Percentiles rank a stretch among this genome's conserved stretches.
Evolutionary conservation across 2,888 invertebrate species (phyloP).

Genomic region (Acrocyrtus sp.): DNA sequence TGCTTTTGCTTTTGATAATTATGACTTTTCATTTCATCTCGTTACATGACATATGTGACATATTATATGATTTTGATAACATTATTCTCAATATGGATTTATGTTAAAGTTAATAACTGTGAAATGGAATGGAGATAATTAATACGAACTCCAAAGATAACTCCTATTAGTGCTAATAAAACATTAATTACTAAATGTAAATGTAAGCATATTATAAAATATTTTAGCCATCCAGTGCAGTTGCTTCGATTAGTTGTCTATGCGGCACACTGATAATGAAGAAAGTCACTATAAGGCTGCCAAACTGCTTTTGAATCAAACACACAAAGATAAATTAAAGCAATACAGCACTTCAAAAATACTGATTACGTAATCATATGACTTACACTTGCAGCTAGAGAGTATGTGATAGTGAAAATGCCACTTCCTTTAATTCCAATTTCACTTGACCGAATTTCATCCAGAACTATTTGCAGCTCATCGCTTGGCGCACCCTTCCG

Average conservation of each 20-base stretch:
- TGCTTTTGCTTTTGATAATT: too few relatives aligned
- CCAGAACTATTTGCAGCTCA: slow-evolving; percentile 27
- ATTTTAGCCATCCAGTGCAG: slow-evolving; percentile 5
- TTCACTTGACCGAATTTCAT: slow-evolving; percentile 28
- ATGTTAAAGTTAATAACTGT: too few relatives aligned
- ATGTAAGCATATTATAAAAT: too few relatives aligned
- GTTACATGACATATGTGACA: too few relatives aligned
- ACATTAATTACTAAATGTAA: too few relatives aligned
- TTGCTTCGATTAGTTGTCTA: not conserved
- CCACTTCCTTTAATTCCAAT: slow-evolving; percentile 31
- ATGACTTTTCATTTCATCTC: too few relatives aligned
- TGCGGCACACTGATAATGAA: slow-evolving; percentile 36
- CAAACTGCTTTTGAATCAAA: slow-evolving; percentile 9
- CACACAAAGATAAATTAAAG: not conserved
- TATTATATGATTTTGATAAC: too few relatives aligned
- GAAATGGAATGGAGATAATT: too few relatives aligned
- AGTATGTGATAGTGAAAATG: slow-evolving; percentile 35
- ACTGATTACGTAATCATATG: not conserved
- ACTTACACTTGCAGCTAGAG: slow-evolving; percentile 17
- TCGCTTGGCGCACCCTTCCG: slow-evolving; percentile 13
- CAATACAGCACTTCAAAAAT: not conserved
- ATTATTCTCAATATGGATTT: too few relatives aligned
- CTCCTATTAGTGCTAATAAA: too few relatives aligned
- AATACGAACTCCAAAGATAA: too few relatives aligned
- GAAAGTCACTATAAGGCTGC: slow-evolving; percentile 29